Evolutionary conservation across 2,797 vertebrate genomes (phyloP).

Genomic region (Toxotes lorentzi): DNA sequence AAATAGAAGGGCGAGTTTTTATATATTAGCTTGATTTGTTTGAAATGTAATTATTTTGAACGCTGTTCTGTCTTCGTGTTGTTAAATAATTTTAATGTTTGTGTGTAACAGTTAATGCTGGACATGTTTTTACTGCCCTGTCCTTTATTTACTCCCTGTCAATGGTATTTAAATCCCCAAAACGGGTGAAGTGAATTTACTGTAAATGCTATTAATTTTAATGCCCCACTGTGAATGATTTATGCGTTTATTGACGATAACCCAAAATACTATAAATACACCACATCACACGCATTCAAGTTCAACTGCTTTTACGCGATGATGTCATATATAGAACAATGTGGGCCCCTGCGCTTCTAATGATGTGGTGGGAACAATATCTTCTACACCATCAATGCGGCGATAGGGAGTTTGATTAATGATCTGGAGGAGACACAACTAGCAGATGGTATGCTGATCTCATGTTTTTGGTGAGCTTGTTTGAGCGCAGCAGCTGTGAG

Average conservation of each 20-base stretch:
- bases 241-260: slow-evolving; percentile 33
- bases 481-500: slow-evolving; percentile 65
- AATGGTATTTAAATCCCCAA: slow-evolving; percentile 7
- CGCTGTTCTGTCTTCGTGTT: background rate
- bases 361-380: slow-evolving; percentile 72
- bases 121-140: slow-evolving; percentile 5
- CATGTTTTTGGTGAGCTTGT: slow-evolving; percentile 71
- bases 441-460: slow-evolving; percentile 81
- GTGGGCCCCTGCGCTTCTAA: slow-evolving; percentile 57
- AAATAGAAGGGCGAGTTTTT: background rate
- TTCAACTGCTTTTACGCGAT: slow-evolving; percentile 60
- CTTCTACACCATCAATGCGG: slow-evolving; percentile 61
- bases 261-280: slow-evolving; percentile 42
- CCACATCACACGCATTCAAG: slow-evolving; percentile 54
- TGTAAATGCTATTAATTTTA: slow-evolving; percentile 29
- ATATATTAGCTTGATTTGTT: slow-evolving; percentile 10
- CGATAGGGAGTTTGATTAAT: slow-evolving; percentile 82
- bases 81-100: background rate
- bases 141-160: background rate
- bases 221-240: slow-evolving; percentile 21
- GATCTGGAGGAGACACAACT: slow-evolving; percentile 72
- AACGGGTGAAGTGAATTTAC: slow-evolving; percentile 6
- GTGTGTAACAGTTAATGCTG: background rate
- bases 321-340: slow-evolving; percentile 74
- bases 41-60: slow-evolving; percentile 15